A percentile compares a stretch with the other conserved stretches of the same genome.
phyloP scores from a whole-genome alignment of 2,113 vertebrate species.

The Pandion haliaetus region DNA sequence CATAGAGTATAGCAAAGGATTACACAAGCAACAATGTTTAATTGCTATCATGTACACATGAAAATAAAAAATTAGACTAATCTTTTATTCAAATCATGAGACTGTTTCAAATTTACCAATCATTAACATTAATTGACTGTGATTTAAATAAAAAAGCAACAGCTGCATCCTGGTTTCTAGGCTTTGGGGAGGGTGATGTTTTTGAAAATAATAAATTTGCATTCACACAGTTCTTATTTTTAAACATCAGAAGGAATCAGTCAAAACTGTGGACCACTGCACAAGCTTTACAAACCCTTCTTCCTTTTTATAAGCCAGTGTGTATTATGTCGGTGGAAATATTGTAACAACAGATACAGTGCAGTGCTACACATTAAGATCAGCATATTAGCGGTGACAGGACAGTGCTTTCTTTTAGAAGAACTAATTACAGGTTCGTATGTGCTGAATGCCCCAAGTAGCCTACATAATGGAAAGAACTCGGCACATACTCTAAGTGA shows the following conservation, averaged over 20 bases:
- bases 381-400: neutral
- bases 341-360: neutral
- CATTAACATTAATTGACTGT: slow-evolving; percentile 5
- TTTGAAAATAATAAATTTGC: slow-evolving; percentile 44
- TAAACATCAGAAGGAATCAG: slow-evolving; percentile 40
- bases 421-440: neutral
- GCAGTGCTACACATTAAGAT: neutral
- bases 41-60: slow-evolving; percentile 50
- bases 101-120: slow-evolving; percentile 21
- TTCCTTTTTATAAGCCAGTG: neutral
- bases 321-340: neutral
- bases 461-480: neutral
- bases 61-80: slow-evolving; percentile 55
- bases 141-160: slow-evolving; percentile 10
- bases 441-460: neutral
- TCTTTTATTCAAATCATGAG: slow-evolving; percentile 9
- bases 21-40: slow-evolving; percentile 18
- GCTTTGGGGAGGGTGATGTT: neutral
- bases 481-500: neutral
- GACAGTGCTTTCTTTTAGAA: neutral
- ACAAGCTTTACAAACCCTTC: neutral
- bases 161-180: slow-evolving; percentile 37
- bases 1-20: neutral
- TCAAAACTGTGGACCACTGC: neutral
- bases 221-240: slow-evolving; percentile 51